Base-by-base conservation (phyloP, 2,113 vertebrate species). In the Psilopogon haemacephalus region DNA sequence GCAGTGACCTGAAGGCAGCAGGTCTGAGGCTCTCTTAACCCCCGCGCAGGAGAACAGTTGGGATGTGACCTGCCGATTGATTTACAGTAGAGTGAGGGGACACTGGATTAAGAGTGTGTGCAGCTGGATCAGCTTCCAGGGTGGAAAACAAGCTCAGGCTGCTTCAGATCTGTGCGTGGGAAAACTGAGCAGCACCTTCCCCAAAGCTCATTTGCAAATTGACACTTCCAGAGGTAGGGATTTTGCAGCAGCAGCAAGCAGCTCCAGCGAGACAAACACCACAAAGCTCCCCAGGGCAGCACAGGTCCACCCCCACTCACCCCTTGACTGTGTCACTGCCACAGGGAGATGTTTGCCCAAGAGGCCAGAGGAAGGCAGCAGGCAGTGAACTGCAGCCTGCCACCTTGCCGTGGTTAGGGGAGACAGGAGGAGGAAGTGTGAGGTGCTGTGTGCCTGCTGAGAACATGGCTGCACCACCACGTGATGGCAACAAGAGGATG, bases 51-150 rank as follows among this genome's bases (percentile, higher is more conserved):
- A 42, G 32, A 76, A 28, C 73, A 1, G 63, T 65, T 5, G 1
- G 18, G 26, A 2, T 42, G 56, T 84, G 94, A 95, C 94, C 95
- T 87, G 58, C 54, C 21, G 3, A 94, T 95, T 86, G 97, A 97
- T 96, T 96, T 91, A 94, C 87, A 87, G 93, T 33, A 37, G 78
- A 26, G 73, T 3, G 65, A 92, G 86, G 88, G 95, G 90, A 87
- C 96, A 90, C 90, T 87, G 93, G 95, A 95, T 97, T 96, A 97
- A 75, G 94, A 63, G 60, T 4, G 88, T 67, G 79, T 80, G n/a
- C n/a, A 82, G 76, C 95, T 84, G 85, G 73, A 94, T 81, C 93
- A 90, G 90, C 84, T 70, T 38, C 81, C 70, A 3, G 32, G 86
- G 55, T 13, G 11, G 82, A 80, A 81, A 83, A 81, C 78, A 58